A percentile compares a stretch with the other conserved stretches of the same genome.
Evolutionary conservation across 2,888 invertebrate genomes (phyloP).

Genomic region (Nomada fabriciana): DNA sequence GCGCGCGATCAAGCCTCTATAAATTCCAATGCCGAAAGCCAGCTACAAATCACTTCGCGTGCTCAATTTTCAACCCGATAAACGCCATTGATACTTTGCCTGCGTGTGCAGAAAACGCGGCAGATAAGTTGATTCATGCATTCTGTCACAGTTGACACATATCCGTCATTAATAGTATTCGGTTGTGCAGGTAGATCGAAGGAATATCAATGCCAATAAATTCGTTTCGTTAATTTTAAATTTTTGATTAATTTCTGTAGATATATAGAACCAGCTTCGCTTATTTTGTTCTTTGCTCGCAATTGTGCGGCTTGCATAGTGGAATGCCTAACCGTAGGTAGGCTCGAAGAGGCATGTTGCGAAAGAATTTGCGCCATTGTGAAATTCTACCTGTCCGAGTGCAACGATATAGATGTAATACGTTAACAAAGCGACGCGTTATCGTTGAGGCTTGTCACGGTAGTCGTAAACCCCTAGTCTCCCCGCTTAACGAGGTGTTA

Average conservation of each 20-base stretch:
- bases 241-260: neutral
- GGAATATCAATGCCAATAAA: neutral
- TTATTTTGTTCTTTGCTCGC: too few species aligned
- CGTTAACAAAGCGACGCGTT: slow-evolving; percentile 56
- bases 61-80: slow-evolving; percentile 47
- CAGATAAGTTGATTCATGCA: slow-evolving; percentile 15
- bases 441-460: slow-evolving; percentile 57
- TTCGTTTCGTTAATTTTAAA: neutral
- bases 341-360: neutral
- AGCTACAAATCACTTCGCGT: slow-evolving; percentile 58
- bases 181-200: neutral
- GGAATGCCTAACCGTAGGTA: too few species aligned
- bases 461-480: slow-evolving; percentile 67
- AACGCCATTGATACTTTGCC: neutral
- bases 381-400: neutral
- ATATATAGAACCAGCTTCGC: too few species aligned
- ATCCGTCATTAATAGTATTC: neutral
- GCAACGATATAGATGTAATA: slow-evolving; percentile 21
- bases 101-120: slow-evolving; percentile 15
- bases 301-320: too few species aligned
- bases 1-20: slow-evolving; percentile 39
- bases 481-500: slow-evolving; percentile 54
- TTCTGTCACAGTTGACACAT: neutral
- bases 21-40: slow-evolving; percentile 66
- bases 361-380: neutral